Base-by-base conservation (phyloP, 2,888 invertebrate species). In the Ophioninae sp. region DNA sequence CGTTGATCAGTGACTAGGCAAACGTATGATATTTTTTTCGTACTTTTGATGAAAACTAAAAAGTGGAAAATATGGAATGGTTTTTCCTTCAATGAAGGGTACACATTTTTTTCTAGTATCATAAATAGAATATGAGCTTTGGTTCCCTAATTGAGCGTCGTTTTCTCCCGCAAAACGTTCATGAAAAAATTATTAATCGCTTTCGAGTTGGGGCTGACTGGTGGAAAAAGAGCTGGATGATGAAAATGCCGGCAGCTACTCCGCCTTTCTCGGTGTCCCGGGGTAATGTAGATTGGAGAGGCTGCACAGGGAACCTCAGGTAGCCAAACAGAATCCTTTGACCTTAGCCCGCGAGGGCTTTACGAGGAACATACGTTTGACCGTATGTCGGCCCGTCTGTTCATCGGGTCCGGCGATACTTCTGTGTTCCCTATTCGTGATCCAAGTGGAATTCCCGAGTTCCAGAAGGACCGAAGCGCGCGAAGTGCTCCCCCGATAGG, bases 331-430 rank as follows among this genome's bases (percentile, higher is more conserved):
- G 86, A 87, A 88, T 91, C 89, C 89, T 91, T 90, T 91, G 91
- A 92, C 91, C 91, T 91, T 89, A 89, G 88, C 86, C 90, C 89
- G 89, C 86, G 87, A 87, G 17, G 89, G 88, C 90, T 88, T 85
- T 83, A 85, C 87, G 72, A 57, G 39, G 65, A 81, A 50, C 76
- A 69, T 83, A 75, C 69, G 78, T 79, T 79, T 50, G 50, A 23
- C 57, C 79, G 77, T 76, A 73, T 74, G 78, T 73, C 79, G 76
- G 84, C 72, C 61, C 75, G 78, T 79, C 79, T 72, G 73, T 78
- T 78, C 50, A 50, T 37, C 69, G 39, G 78, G 50, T 70, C 70
- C 61, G 44, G 20, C 23, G 20, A 65, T 76, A 76, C 77, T 80
- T 83, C 80, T 44, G 59, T 57, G 50, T 62, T 7, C 37, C 21